Base-by-base conservation (phyloP, 2,888 invertebrate species). In the Dysmachus trigonus region DNA sequence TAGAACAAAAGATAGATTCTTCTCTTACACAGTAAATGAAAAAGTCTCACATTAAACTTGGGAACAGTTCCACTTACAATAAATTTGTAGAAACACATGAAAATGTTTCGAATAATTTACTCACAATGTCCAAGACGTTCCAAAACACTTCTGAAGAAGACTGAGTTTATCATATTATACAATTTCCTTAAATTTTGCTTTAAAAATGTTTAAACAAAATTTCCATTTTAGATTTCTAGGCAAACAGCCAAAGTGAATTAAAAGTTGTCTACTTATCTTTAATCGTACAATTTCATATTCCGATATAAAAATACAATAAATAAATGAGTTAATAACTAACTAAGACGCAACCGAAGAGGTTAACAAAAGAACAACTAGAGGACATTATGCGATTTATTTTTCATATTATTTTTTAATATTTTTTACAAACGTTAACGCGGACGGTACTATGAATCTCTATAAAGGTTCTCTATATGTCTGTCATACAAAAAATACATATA, bases 391-490 rank as follows among this genome's bases (percentile, higher is more conserved):
- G 73, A 73, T 73, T 73, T 73, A 73, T 73, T 33, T 73, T 73
- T 73, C 73, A 73, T 31, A 47, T n/a, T 53, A 13, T 30, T 51
- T 33, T 81, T 53, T 31, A 47, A 8, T 53, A 13, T 30, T 51
- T 33, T 81, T 53, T 53, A 81, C 62, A 81, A 83, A 83, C 47
- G 83, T 83, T 83, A 72, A 83, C 83, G 83, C 83, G 83, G 83
- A 83, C 83, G 83, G 83, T 83, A 83, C 72, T 83, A 83, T 83
- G 71, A 83, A 72, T 72, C 72, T 83, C 83, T 83, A 83, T 72
- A 72, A 83, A 83, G 72, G 71, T 83, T 83, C 62, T 83, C 72
- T 83, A 35, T 82, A 53, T 71, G 82, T 82, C 15, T 38, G 41
- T 83, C 30, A 83, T 83, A 72, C 72, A 83, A 83, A 83, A 83